Evolutionary conservation across 2,113 vertebrate genomes (phyloP), one percentile per base, ranked within the genome.

Genomic region (Oryzias melastigma): DNA sequence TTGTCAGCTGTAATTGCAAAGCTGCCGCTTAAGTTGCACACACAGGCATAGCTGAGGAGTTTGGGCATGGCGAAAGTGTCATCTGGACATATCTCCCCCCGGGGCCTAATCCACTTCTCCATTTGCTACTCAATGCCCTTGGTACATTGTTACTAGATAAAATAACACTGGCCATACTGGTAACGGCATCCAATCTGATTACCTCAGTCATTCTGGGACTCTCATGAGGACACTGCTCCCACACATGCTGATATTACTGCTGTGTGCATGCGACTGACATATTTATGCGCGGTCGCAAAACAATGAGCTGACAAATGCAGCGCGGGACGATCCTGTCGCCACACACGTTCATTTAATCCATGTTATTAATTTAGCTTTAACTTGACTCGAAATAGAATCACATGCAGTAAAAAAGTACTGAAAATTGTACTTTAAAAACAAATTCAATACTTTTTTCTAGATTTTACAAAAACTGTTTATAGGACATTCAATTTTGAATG

Each of bases 111-210:
- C 91, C 90, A 81, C 78, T 80, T 75, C 84, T 86, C 77, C 88
- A 85, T 91, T 85, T 88, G 89, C 88, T 81, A 87, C 82, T 89
- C 91, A 86, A 91, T 89, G 88, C 84, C 89, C 86, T 88, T 89
- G 90, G 91, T 90, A 90, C 89, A 90, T 90, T 86, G 87, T 91
- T 92, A 92, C 90, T 91, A 91, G 82, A 91, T 90, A 90, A 92
- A 92, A 90, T 91, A 87, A 87, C 90, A 87, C 73, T 88, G 84
- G 85, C 81, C 78, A 85, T 84, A 83, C 68, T 62, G 57, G 83
- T 82, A 83, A 83, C 77, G 76, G 78, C 85, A 84, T 78, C 80
- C 85, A 78, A 72, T 84, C 82, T 78, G 82, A 88, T 85, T 80
- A 85, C 83, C 81, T 84, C 81, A 84, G 84, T 85, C 80, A 86